Evolutionary conservation across 2,113 vertebrate genomes (phyloP).

Genomic region (Sorex fumeus): DNA sequence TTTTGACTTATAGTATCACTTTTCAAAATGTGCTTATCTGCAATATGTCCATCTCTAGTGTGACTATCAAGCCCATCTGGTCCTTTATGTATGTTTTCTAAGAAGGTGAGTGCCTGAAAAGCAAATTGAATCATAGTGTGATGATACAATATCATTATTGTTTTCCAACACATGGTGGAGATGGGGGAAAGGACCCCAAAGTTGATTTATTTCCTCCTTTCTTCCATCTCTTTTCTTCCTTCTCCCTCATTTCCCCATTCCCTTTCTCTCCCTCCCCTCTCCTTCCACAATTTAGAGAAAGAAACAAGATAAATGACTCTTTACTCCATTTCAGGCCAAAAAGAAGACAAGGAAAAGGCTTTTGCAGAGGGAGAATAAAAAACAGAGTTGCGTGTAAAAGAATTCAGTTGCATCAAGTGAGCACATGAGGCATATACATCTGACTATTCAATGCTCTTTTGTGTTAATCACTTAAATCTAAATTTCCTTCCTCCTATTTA

Average conservation of each 20-base stretch:
- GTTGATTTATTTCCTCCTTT: background rate
- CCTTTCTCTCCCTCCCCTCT: background rate
- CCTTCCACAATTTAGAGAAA: background rate
- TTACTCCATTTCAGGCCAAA: background rate
- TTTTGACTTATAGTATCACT: background rate
- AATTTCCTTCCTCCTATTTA: too few species aligned
- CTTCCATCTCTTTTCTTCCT: background rate
- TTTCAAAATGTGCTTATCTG: background rate
- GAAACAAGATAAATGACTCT: background rate
- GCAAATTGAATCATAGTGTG: background rate
- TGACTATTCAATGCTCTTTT: too few species aligned
- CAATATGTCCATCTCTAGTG: background rate
- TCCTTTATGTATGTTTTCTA: background rate
- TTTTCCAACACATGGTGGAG: background rate
- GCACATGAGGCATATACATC: background rate
- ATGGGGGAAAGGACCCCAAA: background rate
- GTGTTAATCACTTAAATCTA: fast-evolving
- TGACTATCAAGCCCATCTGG: background rate
- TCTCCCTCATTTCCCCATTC: background rate
- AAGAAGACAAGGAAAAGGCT: background rate
- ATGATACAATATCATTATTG: background rate
- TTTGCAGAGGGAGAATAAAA: background rate
- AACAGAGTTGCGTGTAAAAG: background rate
- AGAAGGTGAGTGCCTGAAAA: background rate
- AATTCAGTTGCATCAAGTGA: background rate